Conservation (phyloP, 2,113 vertebrate genomes). For the Toxotes jaculatrix region DNA sequence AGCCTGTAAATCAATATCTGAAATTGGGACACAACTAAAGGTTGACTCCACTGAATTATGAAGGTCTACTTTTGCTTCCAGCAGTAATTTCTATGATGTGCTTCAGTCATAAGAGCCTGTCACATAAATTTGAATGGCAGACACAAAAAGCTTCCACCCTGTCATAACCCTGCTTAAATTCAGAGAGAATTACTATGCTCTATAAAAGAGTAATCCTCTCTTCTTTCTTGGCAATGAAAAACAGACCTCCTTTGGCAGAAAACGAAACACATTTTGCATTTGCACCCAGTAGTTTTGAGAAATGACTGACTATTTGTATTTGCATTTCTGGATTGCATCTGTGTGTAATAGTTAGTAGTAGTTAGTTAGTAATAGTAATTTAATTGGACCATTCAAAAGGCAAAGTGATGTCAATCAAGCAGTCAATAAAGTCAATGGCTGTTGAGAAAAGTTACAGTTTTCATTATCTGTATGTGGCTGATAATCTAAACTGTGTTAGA, state of each 20-base stretch:
- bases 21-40: background rate
- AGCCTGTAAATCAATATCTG: background rate
- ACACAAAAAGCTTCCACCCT: constrained; percentile 37
- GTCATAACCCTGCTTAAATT: constrained; percentile 35
- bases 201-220: constrained; percentile 11
- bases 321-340: background rate
- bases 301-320: background rate
- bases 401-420: background rate
- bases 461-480: background rate
- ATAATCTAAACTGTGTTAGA: background rate
- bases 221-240: constrained; percentile 11
- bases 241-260: background rate
- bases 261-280: background rate
- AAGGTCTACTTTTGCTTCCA: constrained; percentile 7
- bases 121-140: constrained; percentile 56
- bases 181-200: background rate
- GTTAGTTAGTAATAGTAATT: background rate
- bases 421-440: background rate
- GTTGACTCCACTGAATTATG: constrained; percentile 16
- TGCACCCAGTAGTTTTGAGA: background rate
- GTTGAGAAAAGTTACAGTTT: background rate
- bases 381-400: background rate
- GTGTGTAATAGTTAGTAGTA: background rate
- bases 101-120: constrained; percentile 35
- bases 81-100: constrained; percentile 29